phyloP scores from a whole-genome alignment of 2,888 invertebrate species.

The Agrotis segetum region DNA sequence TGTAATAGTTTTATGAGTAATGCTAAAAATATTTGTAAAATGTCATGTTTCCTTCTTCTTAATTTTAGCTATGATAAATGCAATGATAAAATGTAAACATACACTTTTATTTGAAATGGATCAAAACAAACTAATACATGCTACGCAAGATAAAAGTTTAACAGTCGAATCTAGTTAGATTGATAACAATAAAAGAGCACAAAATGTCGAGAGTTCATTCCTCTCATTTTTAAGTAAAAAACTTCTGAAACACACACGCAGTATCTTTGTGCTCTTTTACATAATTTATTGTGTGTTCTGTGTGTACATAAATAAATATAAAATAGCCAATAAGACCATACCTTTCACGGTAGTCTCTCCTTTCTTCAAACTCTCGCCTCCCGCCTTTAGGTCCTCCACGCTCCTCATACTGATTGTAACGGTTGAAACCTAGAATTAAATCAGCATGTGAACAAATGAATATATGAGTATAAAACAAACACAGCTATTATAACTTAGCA shows the following conservation, averaged over 20 bases:
- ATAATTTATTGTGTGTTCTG: too few relatives aligned
- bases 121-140: not conserved
- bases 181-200: not conserved
- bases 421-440: slow-evolving; percentile 75
- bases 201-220: not conserved
- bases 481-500: slow-evolving; percentile 11
- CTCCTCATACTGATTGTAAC: slow-evolving; percentile 83
- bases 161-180: not conserved
- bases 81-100: not conserved
- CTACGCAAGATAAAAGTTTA: not conserved
- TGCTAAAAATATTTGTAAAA: not conserved
- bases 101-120: not conserved
- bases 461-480: slow-evolving; percentile 4
- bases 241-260: not conserved
- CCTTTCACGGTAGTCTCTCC: slow-evolving; percentile 80
- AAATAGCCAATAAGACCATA: slow-evolving; percentile 39
- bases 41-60: not conserved
- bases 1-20: slow-evolving; percentile 6
- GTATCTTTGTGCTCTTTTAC: too few relatives aligned
- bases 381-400: slow-evolving; percentile 73
- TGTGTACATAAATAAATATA: too few relatives aligned
- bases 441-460: not conserved
- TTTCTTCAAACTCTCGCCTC: slow-evolving; percentile 78
- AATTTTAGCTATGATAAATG: too few relatives aligned
- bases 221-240: not conserved